Percentiles rank a stretch among this genome's conserved stretches.
phyloP scores from a whole-genome alignment of 1,140 invertebrate species.

The Batillaria attramentaria region DNA sequence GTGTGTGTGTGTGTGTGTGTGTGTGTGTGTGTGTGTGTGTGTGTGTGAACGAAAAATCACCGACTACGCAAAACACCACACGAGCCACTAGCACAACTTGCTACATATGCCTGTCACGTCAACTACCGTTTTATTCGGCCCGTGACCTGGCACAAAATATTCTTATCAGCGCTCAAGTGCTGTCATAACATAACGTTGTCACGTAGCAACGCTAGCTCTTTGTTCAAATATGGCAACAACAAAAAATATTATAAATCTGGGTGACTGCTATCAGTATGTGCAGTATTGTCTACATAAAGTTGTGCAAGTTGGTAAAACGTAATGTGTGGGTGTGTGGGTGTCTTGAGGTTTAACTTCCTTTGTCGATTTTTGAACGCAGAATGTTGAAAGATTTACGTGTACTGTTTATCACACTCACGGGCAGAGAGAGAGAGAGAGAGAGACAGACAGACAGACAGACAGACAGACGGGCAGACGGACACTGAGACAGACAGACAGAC shows the following conservation, averaged over 20 bases:
- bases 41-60: not conserved
- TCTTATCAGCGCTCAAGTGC: not conserved
- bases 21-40: not conserved
- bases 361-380: not conserved
- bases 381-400: not conserved
- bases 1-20: not conserved
- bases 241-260: not conserved
- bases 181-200: not conserved
- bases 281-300: not conserved
- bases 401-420: not conserved
- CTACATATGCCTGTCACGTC: not conserved
- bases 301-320: not conserved
- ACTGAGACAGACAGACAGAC: constrained; percentile 4
- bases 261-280: not conserved
- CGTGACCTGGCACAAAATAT: not conserved
- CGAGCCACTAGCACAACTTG: not conserved
- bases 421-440: constrained; percentile 1
- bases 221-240: not conserved
- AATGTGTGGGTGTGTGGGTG: not conserved
- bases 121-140: not conserved
- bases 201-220: not conserved
- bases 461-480: not conserved
- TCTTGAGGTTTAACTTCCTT: not conserved
- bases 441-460: not conserved
- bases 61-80: not conserved